Base-by-base conservation (phyloP, 2,888 invertebrate genomes). In the Eremobia ochroleuca region DNA sequence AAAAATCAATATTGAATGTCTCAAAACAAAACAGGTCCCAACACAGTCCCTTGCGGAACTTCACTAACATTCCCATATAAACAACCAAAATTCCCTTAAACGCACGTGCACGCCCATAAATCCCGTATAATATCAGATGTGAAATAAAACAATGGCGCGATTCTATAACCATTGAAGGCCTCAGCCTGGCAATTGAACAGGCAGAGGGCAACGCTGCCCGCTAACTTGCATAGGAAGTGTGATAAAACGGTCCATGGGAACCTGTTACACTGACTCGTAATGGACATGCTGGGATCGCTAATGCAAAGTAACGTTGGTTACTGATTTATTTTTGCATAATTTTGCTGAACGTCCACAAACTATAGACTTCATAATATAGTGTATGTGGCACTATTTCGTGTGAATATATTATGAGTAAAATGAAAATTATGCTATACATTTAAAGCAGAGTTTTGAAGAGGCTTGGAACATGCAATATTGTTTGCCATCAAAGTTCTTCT, bases 201-300 rank as follows among this genome's bases (percentile, higher is more conserved):
- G 81, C 82, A 82, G 82, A 76, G 79, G 85, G 88, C 87, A 91
- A 69, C 82, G 80, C 66, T 81, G 82, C 81, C 80, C 81, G 78
- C 86, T 76, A 88, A 87, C 88, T 88, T 87, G 89, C 86, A 89
- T 89, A 92, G 92, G 92, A 93, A 92, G 93, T 92, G 92, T 91
- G 91, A 93, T 93, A 93, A 93, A 93, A 93, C 90, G 90, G 92
- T 93, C 84, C 73, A 73, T 69, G 87, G 84, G 83, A 81, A 81
- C 68, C 79, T 67, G 67, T 89, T 82, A 92, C 91, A 92, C 89
- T 77, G 85, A 73, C 61, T 46, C 76, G 83, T 83, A 86, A 85
- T 79, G 82, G 59, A 31, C 58, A 46, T 37, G 18, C 18, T 58
- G 15, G 18, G 34, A 52, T 52, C 28, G 34, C 40, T 59, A 49